Conservation (phyloP, 2,113 vertebrate genomes). For the Odobenus rosmarus region DNA sequence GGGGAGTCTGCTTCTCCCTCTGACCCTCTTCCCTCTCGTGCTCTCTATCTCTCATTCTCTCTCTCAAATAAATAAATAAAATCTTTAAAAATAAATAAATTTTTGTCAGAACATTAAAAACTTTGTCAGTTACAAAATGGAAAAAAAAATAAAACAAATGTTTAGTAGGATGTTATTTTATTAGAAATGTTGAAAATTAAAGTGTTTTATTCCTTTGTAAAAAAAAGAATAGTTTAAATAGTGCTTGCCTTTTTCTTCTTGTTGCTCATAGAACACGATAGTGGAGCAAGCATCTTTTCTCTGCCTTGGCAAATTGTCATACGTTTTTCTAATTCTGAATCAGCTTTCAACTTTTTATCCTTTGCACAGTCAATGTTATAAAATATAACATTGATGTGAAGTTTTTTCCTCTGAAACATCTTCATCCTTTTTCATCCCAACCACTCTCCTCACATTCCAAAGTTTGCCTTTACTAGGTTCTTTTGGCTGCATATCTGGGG, state of each 20-base stretch:
- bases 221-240: neutral
- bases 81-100: neutral
- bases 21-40: no score
- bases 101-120: constrained; percentile 6
- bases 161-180: neutral
- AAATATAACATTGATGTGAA: neutral
- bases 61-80: no score
- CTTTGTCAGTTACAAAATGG: neutral
- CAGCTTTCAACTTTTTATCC: neutral
- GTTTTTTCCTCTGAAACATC: neutral
- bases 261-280: neutral
- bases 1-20: no score
- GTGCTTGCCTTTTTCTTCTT: neutral
- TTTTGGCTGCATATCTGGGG: neutral
- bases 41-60: no score
- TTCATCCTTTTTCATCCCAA: neutral
- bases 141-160: neutral
- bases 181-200: neutral
- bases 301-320: neutral
- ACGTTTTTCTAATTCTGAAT: neutral
- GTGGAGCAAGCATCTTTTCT: neutral
- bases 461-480: neutral
- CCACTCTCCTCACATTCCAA: neutral
- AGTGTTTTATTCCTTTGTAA: neutral
- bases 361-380: neutral